Evolutionary conservation across 2,797 vertebrate genomes (phyloP).

Genomic region (Paguma larvata): DNA sequence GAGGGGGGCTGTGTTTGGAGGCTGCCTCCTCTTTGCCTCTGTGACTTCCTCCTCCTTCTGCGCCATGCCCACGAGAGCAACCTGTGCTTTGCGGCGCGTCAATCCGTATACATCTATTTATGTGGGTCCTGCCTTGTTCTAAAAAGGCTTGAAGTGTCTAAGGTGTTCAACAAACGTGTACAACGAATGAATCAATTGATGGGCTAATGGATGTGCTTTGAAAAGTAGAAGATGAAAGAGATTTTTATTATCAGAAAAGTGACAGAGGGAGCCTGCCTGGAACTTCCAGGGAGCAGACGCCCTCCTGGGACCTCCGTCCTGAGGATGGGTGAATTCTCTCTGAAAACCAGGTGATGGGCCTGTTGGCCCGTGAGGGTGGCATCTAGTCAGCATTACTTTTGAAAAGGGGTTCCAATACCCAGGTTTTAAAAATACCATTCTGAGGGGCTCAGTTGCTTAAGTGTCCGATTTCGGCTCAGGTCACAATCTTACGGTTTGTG

Average conservation of each 20-base stretch:
- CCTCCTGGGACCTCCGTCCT: not conserved
- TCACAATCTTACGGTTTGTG: too few species aligned
- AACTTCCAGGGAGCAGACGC: conserved; percentile 28
- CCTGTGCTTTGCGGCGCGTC: not conserved
- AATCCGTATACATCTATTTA: conserved; percentile 3
- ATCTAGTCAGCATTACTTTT: not conserved
- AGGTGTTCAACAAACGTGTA: conserved; percentile 54
- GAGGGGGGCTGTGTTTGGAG: not conserved
- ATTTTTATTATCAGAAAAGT: conserved; percentile 53
- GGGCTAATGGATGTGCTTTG: conserved; percentile 65
- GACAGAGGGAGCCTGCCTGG: conserved; percentile 2
- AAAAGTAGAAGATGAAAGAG: conserved; percentile 63
- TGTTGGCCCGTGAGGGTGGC: not conserved
- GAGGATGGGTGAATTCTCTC: not conserved
- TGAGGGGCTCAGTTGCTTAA: not conserved
- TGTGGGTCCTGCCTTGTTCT: conserved; percentile 49
- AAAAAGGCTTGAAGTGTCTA: conserved; percentile 49
- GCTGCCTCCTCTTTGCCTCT: not conserved
- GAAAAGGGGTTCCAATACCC: not conserved
- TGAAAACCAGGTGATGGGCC: not conserved
- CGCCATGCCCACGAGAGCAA: not conserved
- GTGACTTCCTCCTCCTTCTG: not conserved
- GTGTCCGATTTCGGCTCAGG: too few species aligned
- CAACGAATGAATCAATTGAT: conserved; percentile 66
- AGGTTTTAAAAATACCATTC: not conserved